Conservation (phyloP, 2,888 invertebrate genomes). For the Thymelicus acteon region DNA sequence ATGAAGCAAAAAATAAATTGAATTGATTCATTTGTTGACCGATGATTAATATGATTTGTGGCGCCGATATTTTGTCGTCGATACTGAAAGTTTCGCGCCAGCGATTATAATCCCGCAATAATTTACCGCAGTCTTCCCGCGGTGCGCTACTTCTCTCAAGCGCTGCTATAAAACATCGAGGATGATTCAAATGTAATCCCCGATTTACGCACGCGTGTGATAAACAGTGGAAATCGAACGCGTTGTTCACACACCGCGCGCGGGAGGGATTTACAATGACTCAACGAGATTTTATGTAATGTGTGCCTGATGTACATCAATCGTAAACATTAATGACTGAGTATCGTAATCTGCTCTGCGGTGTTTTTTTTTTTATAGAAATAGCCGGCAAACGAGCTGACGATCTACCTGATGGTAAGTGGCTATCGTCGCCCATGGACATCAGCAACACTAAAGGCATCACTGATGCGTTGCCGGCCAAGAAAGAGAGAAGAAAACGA, state of each 20-base stretch:
- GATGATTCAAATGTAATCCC: conserved; percentile 15
- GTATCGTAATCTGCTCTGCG: too few species aligned
- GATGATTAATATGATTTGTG: too few species aligned
- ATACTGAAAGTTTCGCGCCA: neutral
- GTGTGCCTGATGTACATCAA: neutral
- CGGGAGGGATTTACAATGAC: neutral
- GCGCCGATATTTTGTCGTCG: neutral
- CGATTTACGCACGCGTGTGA: conserved; percentile 12
- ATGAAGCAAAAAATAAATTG: too few species aligned
- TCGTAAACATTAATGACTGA: neutral
- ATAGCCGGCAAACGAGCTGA: too few species aligned
- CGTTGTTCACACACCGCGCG: neutral
- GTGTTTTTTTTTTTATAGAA: too few species aligned
- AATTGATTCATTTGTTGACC: too few species aligned
- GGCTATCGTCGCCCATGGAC: too few species aligned
- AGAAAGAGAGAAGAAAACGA: too few species aligned
- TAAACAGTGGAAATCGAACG: conserved; percentile 12
- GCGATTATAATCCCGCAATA: neutral
- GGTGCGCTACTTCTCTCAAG: neutral
- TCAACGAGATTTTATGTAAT: neutral
- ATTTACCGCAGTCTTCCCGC: too few species aligned
- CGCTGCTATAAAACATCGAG: conserved; percentile 6
- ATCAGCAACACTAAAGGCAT: too few species aligned
- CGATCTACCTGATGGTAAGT: too few species aligned
- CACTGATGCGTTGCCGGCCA: too few species aligned